Base-by-base conservation (phyloP, 2,797 vertebrate genomes). In the Helostoma temminkii region DNA sequence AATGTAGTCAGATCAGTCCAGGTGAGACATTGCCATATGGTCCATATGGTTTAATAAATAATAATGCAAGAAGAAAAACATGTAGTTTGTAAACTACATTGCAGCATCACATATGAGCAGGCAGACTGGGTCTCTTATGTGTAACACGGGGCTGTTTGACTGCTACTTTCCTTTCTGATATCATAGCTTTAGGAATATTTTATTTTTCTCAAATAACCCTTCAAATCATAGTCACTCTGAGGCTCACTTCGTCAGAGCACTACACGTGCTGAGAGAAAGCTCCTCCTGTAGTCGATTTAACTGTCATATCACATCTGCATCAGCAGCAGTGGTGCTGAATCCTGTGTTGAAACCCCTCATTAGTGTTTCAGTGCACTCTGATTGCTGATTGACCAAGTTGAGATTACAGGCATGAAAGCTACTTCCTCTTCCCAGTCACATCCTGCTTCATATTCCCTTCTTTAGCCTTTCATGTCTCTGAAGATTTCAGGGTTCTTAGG, bases 371-470 rank as follows among this genome's bases (percentile, higher is more conserved):
- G 63, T 64, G 66, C 42, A 8, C 61, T 83, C 79, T 88, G 87
- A 92, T 90, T 91, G 81, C 88, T 87, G 88, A 92, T 91, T 89
- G 88, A 90, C 81, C 89, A 84, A 76, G 80, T 43, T 84, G 77
- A 77, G 36, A 83, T 87, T 84, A 71, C 66, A 87, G 50, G 76
- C 70, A 82, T 84, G 76, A 78, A 83, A 86, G 74, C 70, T 68
- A 58, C 84, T 89, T 89, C 76, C 78, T 78, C 65, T 64, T 74
- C 42, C 70, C 56, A 70, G 60, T 83, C 83, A 84, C 66, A 81
- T 81, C 72, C 81, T 58, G 63, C 61, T 41, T 45, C 47, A 61
- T 57, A 74, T 81, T 81, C 50, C 57, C 71, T 53, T 66, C 60
- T 71, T 73, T 65, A 84, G 80, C 74, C 60, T 39, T 55, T 46